Evolutionary conservation across 2,888 invertebrate species (phyloP).

Genomic region (Byasa hedistus): DNA sequence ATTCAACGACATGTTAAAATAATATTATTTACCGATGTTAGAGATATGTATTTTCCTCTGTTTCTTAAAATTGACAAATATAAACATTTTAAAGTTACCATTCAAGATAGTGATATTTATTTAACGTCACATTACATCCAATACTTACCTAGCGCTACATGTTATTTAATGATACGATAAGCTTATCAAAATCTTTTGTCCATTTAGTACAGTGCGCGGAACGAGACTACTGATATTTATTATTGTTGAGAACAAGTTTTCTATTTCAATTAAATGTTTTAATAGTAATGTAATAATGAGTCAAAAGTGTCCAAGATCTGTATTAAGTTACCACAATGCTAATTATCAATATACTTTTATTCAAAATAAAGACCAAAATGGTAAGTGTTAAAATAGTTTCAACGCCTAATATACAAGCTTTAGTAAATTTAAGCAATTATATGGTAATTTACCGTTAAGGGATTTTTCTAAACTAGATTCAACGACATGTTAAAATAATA

Average conservation of each 20-base stretch:
- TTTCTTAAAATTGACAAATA: slow-evolving; percentile 18
- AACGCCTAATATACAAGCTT: no score
- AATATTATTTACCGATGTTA: no score
- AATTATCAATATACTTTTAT: slow-evolving; percentile 64
- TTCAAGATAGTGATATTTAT: slow-evolving; percentile 23
- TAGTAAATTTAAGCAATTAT: neutral
- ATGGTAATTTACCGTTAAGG: neutral
- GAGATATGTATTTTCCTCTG: slow-evolving; percentile 3
- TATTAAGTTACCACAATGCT: slow-evolving; percentile 62
- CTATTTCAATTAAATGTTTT: slow-evolving; percentile 11
- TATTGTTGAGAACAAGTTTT: slow-evolving; percentile 1
- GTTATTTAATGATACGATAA: slow-evolving; percentile 29
- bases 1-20: no score
- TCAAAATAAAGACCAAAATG: slow-evolving; percentile 55
- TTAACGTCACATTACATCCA: slow-evolving; percentile 24
- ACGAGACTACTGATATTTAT: slow-evolving; percentile 12
- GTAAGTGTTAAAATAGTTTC: slow-evolving; percentile 46
- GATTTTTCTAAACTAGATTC: neutral
- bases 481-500: no score
- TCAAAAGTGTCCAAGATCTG: slow-evolving; percentile 47
- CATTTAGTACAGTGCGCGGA: slow-evolving; percentile 23
- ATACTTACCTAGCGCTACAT: slow-evolving; percentile 14
- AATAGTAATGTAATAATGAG: slow-evolving; percentile 46
- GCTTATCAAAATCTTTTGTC: slow-evolving; percentile 33
- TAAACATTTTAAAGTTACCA: slow-evolving; percentile 23